Base-by-base conservation (phyloP, 64 coral and sea anemone genomes). In the Catalaphyllia jardinei region DNA sequence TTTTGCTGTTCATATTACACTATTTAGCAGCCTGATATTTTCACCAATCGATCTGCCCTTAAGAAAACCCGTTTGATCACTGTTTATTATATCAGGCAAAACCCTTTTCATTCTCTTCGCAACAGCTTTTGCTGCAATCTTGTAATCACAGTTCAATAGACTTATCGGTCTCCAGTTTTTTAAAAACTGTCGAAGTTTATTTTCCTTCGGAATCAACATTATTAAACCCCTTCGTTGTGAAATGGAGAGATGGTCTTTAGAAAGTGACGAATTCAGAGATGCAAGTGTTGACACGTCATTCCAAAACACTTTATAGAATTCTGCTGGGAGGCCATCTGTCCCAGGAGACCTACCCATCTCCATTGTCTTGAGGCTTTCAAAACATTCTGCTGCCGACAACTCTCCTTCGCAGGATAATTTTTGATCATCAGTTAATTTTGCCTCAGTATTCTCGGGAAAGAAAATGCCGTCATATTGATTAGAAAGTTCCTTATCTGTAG, bases 241-340 rank as follows among this genome's bases (percentile, higher is more conserved):
- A 30, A 49, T 69, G 2, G 83, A 86, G 13, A 52, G 83, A 46
- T 86, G 24, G 5, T 69, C 69, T 63, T 50, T 52, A 19, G 50
- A 50, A 52, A 73, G 59, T 30, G 84, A 69, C 8, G 27, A 74
- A 28, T 87, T 74, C 73, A 74, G 50, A 19, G 84, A 46, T 15
- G 46, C 72, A 18, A 87, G 13, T 52, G 67, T n/a, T 22, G 84
- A 87, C 29, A 87, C 24, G 4, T 87, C 84, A 8, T 86, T 50
- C 29, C 83, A 86, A 71, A 69, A 51, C 2, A 86, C 8, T 86
- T 86, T 72, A 54, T 27, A 87, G 55, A 87, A 87, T 16, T 87
- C 67, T 52, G 84, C 67, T 9, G 84, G 42, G 12, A 72, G 14
- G 39, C 69, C 67, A n/a, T 87, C 84, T 14, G 84, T 71, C 72